Evolutionary conservation across 2,888 invertebrate genomes (phyloP).

Genomic region (Odontomyia ornata): DNA sequence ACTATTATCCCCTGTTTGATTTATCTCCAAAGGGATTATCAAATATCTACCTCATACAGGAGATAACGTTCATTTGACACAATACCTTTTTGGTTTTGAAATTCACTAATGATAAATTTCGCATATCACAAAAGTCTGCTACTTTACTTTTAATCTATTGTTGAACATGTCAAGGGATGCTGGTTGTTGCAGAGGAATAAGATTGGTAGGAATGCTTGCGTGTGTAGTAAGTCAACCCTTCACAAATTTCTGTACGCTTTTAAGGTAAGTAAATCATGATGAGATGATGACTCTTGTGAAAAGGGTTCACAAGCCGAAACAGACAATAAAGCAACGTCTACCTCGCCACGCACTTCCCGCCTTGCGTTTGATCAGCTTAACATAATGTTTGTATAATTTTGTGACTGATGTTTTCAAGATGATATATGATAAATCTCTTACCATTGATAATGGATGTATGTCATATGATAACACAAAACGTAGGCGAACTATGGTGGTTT

Average conservation of each 20-base stretch:
- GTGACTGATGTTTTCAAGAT: conserved; percentile 51
- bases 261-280: conserved; percentile 42
- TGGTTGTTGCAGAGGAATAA: not conserved
- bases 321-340: conserved; percentile 13
- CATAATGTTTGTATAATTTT: conserved; percentile 51
- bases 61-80: conserved; percentile 43
- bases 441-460: conserved; percentile 30
- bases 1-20: conserved; percentile 36
- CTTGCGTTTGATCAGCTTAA: conserved; percentile 44
- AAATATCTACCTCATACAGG: conserved; percentile 19
- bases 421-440: conserved; percentile 48
- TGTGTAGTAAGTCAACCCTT: conserved; percentile 15
- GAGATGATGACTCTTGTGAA: conserved; percentile 44
- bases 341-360: not conserved
- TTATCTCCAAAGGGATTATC: conserved; percentile 18
- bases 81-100: conserved; percentile 49
- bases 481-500: not conserved
- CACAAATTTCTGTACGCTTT: not conserved
- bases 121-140: conserved; percentile 50
- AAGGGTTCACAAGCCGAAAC: conserved; percentile 44
- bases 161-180: conserved; percentile 28
- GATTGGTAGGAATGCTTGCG: not conserved
- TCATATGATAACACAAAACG: conserved; percentile 8
- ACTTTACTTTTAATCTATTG: conserved; percentile 45
- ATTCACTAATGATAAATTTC: conserved; percentile 50